These are phyloP conservation scores for Cygnus olor DNA, from an alignment of 2,797 vertebrate species.

Conservation along the genomic window DNA sequence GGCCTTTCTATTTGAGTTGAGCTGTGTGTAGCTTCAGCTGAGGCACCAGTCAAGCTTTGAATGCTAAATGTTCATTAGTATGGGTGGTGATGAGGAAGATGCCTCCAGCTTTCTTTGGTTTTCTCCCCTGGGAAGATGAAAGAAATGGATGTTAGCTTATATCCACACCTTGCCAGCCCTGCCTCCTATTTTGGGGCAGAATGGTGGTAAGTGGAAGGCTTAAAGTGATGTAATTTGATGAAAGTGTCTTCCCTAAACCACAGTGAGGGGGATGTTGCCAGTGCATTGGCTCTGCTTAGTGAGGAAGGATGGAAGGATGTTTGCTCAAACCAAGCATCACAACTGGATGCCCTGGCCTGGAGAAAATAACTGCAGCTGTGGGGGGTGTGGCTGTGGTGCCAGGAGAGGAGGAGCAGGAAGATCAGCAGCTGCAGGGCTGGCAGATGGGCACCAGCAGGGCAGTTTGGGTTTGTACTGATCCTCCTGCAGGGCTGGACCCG, in stretches of 20 bases:
- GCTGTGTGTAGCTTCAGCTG: background rate
- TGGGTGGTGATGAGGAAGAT: background rate
- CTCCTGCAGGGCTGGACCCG: background rate
- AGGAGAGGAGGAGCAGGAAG: background rate
- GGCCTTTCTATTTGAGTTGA: background rate
- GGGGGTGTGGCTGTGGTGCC: background rate
- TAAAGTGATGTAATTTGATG: background rate
- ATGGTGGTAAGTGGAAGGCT: background rate
- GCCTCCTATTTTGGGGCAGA: background rate
- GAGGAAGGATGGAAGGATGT: background rate
- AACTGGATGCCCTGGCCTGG: background rate
- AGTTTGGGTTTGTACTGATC: background rate
- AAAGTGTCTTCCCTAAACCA: background rate
- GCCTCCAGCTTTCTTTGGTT: background rate
- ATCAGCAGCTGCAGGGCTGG: background rate
- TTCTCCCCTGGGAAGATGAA: background rate
- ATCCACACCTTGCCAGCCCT: background rate
- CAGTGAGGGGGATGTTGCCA: background rate
- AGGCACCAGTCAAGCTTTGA: background rate
- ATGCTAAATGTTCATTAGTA: background rate
- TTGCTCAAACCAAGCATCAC: background rate
- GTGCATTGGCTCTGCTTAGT: background rate
- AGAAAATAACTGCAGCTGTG: background rate
- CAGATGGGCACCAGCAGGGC: background rate
- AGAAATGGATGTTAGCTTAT: background rate